Evolutionary conservation across 2,113 vertebrate species (phyloP).

Genomic region (Physeter macrocephalus): DNA sequence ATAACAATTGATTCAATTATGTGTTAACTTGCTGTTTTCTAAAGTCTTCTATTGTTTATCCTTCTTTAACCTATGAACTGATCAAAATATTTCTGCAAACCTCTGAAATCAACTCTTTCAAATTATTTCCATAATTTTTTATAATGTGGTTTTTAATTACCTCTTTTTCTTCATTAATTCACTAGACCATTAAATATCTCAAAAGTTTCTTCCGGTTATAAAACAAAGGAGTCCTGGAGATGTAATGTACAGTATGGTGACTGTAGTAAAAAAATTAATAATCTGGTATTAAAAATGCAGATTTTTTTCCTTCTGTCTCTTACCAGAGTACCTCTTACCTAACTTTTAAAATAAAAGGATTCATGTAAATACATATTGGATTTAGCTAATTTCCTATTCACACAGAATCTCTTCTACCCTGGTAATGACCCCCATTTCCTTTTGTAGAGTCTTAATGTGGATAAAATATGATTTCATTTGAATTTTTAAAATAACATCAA

Average conservation of each 20-base stretch:
- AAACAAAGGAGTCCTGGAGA: not conserved
- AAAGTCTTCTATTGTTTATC: not conserved
- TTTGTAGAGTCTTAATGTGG: not conserved
- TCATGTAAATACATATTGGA: not conserved
- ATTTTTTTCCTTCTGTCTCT: not conserved
- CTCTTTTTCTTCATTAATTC: not conserved
- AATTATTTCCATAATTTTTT: not conserved
- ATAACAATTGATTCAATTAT: not conserved
- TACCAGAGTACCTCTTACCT: not conserved
- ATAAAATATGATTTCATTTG: conserved; percentile 3
- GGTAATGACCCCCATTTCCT: not conserved
- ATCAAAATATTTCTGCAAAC: not conserved
- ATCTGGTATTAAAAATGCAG: not conserved
- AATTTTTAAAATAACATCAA: conserved; percentile 2
- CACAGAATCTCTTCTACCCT: not conserved
- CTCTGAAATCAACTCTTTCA: not conserved
- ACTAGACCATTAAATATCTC: not conserved
- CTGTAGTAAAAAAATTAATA: not conserved
- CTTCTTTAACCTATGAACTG: not conserved
- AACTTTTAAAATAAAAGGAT: not conserved
- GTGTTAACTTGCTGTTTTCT: not conserved
- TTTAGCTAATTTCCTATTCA: not conserved
- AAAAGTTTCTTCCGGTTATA: not conserved
- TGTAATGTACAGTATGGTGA: not conserved
- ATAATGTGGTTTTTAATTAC: not conserved